Evolutionary conservation across 1,140 invertebrate species (phyloP).

Genomic region (Tetranychus cinnabarinus): DNA sequence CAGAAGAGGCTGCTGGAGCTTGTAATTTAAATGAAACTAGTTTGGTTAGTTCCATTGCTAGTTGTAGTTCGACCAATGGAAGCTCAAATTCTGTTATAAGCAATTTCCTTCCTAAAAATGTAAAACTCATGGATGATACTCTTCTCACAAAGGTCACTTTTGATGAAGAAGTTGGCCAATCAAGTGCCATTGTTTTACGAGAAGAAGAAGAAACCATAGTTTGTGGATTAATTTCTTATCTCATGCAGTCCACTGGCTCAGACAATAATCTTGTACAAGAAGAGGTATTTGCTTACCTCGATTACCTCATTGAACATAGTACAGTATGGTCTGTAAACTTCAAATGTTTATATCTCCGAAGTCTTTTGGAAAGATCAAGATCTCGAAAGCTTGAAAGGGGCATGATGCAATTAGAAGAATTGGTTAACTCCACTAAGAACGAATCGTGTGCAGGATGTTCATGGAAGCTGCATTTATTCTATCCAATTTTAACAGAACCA

Average conservation of each 20-base stretch:
- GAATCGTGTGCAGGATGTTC: conserved; percentile 19
- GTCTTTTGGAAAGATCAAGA: conserved; percentile 43
- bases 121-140: conserved; percentile 57
- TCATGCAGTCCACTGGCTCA: conserved; percentile 40
- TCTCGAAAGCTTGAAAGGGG: conserved; percentile 57
- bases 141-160: conserved; percentile 51
- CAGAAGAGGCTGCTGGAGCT: neutral
- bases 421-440: conserved; percentile 30
- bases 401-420: conserved; percentile 53
- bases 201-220: conserved; percentile 52
- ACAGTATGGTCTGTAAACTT: conserved; percentile 37
- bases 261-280: conserved; percentile 50
- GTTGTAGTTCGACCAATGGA: no score
- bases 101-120: conserved; percentile 20
- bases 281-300: conserved; percentile 44
- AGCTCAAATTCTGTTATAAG: neutral
- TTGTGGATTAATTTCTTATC: conserved; percentile 37
- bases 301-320: conserved; percentile 21
- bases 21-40: neutral
- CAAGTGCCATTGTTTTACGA: conserved; percentile 29
- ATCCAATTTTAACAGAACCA: conserved; percentile 30
- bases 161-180: conserved; percentile 25
- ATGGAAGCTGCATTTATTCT: conserved; percentile 28
- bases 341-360: conserved; percentile 40
- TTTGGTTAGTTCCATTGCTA: neutral